Evolutionary conservation across 2,797 vertebrate genomes (phyloP).

Genomic region (Melanotaenia pygmaea): DNA sequence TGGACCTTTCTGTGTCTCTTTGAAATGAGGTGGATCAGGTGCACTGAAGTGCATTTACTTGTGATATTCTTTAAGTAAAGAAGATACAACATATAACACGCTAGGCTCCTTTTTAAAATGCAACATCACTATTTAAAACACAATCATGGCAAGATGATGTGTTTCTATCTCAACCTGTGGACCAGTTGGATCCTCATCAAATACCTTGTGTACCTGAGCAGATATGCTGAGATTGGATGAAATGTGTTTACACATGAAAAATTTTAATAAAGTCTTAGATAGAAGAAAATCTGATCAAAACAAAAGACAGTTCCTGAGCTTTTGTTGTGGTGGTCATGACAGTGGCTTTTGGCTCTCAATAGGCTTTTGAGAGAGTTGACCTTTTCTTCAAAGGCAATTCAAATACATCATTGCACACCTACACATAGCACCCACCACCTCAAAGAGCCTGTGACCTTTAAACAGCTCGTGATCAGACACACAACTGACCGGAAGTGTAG

Average conservation of each 20-base stretch:
- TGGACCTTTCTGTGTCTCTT: not conserved
- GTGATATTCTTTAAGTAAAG: not conserved
- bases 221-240: not conserved
- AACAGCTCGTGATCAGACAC: conserved; percentile 23
- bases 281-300: conserved; percentile 2
- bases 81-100: not conserved
- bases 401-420: conserved; percentile 34
- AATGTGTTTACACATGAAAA: not conserved
- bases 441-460: conserved; percentile 68
- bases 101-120: not conserved
- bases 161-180: too few species aligned
- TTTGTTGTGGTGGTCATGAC: conserved; percentile 18
- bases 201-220: not conserved
- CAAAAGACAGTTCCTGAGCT: not conserved
- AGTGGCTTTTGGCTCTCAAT: too few species aligned
- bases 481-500: conserved; percentile 14
- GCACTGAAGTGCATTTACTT: conserved; percentile 32
- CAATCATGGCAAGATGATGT: not conserved
- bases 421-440: conserved; percentile 38
- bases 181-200: not conserved
- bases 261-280: not conserved
- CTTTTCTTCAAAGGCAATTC: conserved; percentile 57
- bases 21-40: conserved; percentile 22
- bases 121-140: not conserved
- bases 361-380: conserved; percentile 46